Percentiles rank a stretch among this genome's conserved stretches.
Conservation (phyloP, 1,140 invertebrate genomes). For the Aphaenogaster ashmeadi region DNA sequence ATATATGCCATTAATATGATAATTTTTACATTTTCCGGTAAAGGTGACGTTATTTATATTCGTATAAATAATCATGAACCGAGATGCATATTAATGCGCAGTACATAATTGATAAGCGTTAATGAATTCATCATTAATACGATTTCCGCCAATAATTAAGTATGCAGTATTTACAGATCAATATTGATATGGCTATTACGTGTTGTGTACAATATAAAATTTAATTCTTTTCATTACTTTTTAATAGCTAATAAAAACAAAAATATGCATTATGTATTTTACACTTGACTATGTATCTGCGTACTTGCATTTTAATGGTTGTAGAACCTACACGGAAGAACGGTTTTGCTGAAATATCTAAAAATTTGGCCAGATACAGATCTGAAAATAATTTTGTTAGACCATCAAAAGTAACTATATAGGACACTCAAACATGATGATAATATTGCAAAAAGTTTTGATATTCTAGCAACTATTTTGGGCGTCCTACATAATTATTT, state of each 20-base stretch:
- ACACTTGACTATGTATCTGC: neutral
- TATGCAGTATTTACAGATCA: constrained; percentile 42
- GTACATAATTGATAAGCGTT: constrained; percentile 55
- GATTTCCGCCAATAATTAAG: constrained; percentile 48
- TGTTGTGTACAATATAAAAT: neutral
- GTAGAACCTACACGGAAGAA: neutral
- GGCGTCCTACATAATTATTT: no score
- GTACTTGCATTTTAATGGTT: neutral
- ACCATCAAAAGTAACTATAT: no score
- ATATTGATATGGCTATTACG: constrained; percentile 36
- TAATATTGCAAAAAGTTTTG: no score
- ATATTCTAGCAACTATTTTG: no score
- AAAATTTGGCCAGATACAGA: no score
- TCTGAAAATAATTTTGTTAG: no score
- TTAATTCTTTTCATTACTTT: constrained; percentile 12
- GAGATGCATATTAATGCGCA: constrained; percentile 38
- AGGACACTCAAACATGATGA: no score
- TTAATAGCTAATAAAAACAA: neutral
- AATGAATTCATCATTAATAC: constrained; percentile 50
- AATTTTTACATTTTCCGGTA: constrained; percentile 35
- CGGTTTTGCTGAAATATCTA: no score
- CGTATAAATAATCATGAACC: constrained; percentile 52
- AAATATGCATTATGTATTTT: neutral
- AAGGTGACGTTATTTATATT: constrained; percentile 25
- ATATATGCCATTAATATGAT: constrained; percentile 45